Conservation (phyloP, 2,113 vertebrate genomes). For the Elephas maximus region DNA sequence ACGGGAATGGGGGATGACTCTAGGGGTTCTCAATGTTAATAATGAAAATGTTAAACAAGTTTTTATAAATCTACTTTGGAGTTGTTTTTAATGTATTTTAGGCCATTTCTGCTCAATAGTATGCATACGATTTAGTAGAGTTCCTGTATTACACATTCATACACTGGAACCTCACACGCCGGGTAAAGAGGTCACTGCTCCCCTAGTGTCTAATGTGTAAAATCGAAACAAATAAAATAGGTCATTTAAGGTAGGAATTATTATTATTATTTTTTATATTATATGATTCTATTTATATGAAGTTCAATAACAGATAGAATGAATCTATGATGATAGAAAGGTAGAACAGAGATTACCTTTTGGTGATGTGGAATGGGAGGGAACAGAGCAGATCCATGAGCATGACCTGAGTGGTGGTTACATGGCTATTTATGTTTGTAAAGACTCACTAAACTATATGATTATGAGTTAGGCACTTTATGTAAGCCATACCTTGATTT, state of each 20-base stretch:
- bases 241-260: background rate
- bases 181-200: slow-evolving; percentile 57
- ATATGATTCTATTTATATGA: background rate
- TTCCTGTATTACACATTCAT: slow-evolving; percentile 49
- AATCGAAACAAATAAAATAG: slow-evolving; percentile 74
- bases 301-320: background rate
- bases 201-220: slow-evolving; percentile 51
- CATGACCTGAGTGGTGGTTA: background rate
- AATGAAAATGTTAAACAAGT: background rate
- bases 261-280: background rate
- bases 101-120: accelerated
- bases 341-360: background rate
- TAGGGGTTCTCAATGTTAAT: background rate
- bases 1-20: background rate
- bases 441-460: background rate
- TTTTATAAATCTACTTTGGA: background rate
- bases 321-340: background rate
- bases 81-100: background rate
- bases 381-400: background rate
- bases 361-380: background rate
- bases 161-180: background rate
- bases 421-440: background rate
- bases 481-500: background rate
- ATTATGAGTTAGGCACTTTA: background rate
- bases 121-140: slow-evolving; percentile 1